These are phyloP conservation scores for Delia radicum DNA, from an alignment of 1,140 invertebrate genomes.

Conservation along the genomic window DNA sequence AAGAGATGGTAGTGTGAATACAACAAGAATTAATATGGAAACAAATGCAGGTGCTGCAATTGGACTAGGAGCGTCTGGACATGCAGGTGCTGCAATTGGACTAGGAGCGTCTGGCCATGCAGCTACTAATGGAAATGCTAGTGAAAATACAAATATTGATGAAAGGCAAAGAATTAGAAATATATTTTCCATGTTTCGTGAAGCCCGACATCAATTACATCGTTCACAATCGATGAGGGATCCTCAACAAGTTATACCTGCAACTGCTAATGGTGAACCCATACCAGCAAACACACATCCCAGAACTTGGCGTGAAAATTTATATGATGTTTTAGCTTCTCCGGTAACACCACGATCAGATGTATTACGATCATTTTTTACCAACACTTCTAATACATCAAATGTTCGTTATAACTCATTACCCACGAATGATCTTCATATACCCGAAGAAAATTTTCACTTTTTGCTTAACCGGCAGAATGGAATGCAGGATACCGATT, in stretches of 20 bases:
- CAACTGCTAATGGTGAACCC: background rate
- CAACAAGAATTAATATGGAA: constrained; percentile 1
- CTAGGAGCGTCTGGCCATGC: too few species aligned
- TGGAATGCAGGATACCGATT: background rate
- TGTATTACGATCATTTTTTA: background rate
- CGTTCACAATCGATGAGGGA: background rate
- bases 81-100: background rate
- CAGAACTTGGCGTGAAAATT: constrained; percentile 1
- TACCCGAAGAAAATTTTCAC: constrained; percentile 10
- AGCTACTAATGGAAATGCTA: too few species aligned
- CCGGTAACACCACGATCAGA: background rate
- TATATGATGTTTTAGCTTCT: background rate
- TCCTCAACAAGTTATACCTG: background rate
- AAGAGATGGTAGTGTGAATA: background rate
- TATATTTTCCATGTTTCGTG: background rate
- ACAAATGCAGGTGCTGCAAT: background rate
- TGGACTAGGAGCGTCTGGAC: too few species aligned
- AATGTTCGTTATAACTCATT: constrained; percentile 6
- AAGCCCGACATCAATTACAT: constrained; percentile 9
- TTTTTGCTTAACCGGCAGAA: background rate
- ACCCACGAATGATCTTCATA: background rate
- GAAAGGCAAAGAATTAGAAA: background rate
- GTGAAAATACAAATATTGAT: background rate
- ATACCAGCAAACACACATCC: background rate
- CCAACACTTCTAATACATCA: background rate